Base-by-base conservation (phyloP, 2,797 vertebrate species). In the Selene dorsalis region DNA sequence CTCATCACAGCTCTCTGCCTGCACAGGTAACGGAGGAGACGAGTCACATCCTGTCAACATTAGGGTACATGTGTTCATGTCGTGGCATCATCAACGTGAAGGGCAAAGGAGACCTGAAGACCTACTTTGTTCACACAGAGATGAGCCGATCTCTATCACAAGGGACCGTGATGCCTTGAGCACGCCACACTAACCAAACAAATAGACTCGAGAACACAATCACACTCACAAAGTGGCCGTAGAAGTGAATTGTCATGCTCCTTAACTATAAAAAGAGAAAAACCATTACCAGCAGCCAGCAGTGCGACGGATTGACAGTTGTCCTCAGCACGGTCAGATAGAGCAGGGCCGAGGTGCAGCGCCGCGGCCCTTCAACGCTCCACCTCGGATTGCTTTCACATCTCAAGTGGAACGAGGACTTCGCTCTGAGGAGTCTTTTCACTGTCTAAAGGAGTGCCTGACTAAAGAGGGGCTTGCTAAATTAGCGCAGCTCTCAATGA, bases 41-140 rank as follows among this genome's bases (percentile, higher is more conserved):
- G 0, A 97, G 95, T 84, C 84, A 93, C 0, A 88, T 97, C 84
- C 91, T 99, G 22, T 93, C 96, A 71, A 94, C 94, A 0, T 87
- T 99, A 5, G 98, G 98, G 2, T 99, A 99, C 92, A 94, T 96
- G 72, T 99, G 98, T 84, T 96, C 96, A 0, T 99, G 98, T 77
- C 96, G 98, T 17, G 98, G 98, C 75, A 96, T 99, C 90, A 99
- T 99, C 91, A 99, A 99, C 0, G 98, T 99, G 67, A 99, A 99
- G 92, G 98, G 98, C 72, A 99, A 99, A 89, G 98, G 98, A 53
- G 97, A 99, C 58, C 85, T 99, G 89, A 98, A 97, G 93, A 99
- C 98, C 13, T 99, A 95, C 91, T 99, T 98, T 77, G 97, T 99
- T 74, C 97, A 97, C 94, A 97, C 98, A 0, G 98, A 99, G 93